A percentile compares a stretch with the other conserved stretches of the same genome.
Conservation (phyloP, 2,113 vertebrate genomes). For the Entosphenus tridentatus region DNA sequence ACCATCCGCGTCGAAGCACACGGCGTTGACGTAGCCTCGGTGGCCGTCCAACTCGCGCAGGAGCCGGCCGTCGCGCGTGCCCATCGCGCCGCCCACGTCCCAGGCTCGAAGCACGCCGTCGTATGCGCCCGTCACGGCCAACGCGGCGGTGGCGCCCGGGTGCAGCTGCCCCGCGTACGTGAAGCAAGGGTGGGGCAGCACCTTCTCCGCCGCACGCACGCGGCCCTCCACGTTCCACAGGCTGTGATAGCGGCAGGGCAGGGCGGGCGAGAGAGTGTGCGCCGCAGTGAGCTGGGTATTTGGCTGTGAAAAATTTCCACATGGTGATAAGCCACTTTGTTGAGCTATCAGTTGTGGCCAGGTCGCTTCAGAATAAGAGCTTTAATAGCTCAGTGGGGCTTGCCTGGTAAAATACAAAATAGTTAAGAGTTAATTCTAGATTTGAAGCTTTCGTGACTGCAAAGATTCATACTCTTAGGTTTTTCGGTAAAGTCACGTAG, state of each 20-base stretch:
- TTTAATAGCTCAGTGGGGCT: too few relatives aligned
- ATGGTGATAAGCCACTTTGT: too few relatives aligned
- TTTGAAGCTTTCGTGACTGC: too few relatives aligned
- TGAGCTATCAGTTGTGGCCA: too few relatives aligned
- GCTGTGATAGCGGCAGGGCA: constrained; percentile 19
- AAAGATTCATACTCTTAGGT: too few relatives aligned
- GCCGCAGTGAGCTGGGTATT: too few relatives aligned
- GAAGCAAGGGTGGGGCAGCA: constrained; percentile 79
- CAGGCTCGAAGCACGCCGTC: constrained; percentile 60
- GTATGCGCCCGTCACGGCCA: constrained; percentile 63
- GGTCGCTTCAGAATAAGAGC: too few relatives aligned
- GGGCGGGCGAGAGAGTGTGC: too few relatives aligned
- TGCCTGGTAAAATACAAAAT: too few relatives aligned
- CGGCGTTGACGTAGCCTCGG: constrained; percentile 53
- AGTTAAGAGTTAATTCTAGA: too few relatives aligned
- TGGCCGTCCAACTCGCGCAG: constrained; percentile 72
- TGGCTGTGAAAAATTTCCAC: too few relatives aligned
- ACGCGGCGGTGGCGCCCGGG: constrained; percentile 27
- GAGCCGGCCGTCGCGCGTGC: constrained; percentile 28
- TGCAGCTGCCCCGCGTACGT: constrained; percentile 78
- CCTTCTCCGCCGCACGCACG: constrained; percentile 30
- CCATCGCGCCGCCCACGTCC: constrained; percentile 26
- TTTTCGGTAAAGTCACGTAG: too few relatives aligned
- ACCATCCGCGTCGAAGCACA: constrained; percentile 85
- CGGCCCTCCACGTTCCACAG: constrained; percentile 56